Percentiles rank a stretch among this genome's conserved stretches.
Conservation (phyloP, 2,113 vertebrate species). For the Actenoides lindsayi region DNA sequence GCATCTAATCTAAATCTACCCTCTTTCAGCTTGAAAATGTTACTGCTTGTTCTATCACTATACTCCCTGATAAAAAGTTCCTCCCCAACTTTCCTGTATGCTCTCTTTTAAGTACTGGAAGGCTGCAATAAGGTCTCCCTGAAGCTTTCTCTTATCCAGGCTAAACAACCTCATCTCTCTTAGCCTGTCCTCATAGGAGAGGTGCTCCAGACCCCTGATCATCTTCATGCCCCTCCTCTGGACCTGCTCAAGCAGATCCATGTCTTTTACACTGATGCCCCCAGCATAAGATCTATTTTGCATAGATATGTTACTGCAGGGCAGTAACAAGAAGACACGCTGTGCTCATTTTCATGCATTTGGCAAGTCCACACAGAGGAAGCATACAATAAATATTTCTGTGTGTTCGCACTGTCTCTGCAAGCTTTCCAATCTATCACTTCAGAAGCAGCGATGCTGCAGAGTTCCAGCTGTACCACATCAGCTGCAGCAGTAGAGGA, state of each 20-base stretch:
- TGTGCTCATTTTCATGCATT: neutral
- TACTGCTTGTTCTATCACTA: neutral
- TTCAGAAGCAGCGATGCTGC: rapidly evolving
- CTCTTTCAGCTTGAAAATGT: neutral
- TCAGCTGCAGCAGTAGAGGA: neutral
- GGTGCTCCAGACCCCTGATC: neutral
- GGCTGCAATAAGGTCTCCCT: neutral
- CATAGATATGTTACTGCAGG: neutral
- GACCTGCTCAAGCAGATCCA: neutral
- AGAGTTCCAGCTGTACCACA: neutral
- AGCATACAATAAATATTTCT: neutral
- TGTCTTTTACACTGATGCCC: neutral
- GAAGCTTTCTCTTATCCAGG: neutral
- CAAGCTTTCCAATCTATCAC: neutral
- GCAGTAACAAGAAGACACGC: neutral
- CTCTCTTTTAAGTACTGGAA: neutral
- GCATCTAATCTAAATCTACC: too few relatives aligned
- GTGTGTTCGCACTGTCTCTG: neutral
- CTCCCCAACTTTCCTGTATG: neutral
- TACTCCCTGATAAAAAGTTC: neutral
- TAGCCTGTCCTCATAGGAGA: neutral
- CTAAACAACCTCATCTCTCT: neutral
- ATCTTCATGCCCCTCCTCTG: neutral
- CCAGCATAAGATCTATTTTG: neutral
- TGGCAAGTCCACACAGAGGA: neutral